Conservation (phyloP, 1,140 invertebrate genomes). For the Diabrotica virgifera region DNA sequence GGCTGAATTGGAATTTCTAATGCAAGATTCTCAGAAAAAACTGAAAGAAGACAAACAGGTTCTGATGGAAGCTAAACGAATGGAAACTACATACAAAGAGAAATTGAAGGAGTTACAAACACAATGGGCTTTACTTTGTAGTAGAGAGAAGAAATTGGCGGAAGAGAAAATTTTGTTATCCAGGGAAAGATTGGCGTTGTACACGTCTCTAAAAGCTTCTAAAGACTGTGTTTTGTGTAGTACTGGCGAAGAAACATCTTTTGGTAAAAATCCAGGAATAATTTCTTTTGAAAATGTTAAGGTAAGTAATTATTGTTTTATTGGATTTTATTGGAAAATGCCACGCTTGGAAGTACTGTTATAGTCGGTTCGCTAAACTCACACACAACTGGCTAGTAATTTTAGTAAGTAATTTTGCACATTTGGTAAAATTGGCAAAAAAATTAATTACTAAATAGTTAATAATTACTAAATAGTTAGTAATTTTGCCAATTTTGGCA, state of each 20-base stretch:
- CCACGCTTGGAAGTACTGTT: too few species aligned
- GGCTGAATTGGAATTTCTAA: constrained; percentile 39
- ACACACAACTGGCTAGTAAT: too few species aligned
- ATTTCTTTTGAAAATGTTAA: not conserved
- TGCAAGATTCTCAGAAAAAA: constrained; percentile 20
- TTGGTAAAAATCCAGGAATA: constrained; percentile 9
- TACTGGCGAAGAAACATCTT: constrained; percentile 20
- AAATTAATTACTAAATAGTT: too few species aligned
- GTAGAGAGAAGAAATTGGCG: constrained; percentile 42
- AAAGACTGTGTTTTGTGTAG: constrained; percentile 33
- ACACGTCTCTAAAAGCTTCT: constrained; percentile 26
- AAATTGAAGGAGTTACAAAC: constrained; percentile 39
- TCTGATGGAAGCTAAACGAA: constrained; percentile 18
- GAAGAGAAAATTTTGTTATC: constrained; percentile 45
- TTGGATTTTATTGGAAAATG: too few species aligned
- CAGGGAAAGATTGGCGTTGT: constrained; percentile 38
- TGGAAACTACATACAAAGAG: constrained; percentile 39
- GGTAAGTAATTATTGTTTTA: too few species aligned
- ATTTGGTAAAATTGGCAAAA: too few species aligned
- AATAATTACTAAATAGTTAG: too few species aligned
- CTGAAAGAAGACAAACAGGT: constrained; percentile 23
- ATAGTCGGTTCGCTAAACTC: too few species aligned
- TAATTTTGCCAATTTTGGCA: too few species aligned
- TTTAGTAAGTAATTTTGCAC: too few species aligned
- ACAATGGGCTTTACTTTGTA: constrained; percentile 34